These are phyloP conservation scores for Megalurothrips usitatus DNA, from an alignment of 2,888 invertebrate species.

Conservation along the genomic window DNA sequence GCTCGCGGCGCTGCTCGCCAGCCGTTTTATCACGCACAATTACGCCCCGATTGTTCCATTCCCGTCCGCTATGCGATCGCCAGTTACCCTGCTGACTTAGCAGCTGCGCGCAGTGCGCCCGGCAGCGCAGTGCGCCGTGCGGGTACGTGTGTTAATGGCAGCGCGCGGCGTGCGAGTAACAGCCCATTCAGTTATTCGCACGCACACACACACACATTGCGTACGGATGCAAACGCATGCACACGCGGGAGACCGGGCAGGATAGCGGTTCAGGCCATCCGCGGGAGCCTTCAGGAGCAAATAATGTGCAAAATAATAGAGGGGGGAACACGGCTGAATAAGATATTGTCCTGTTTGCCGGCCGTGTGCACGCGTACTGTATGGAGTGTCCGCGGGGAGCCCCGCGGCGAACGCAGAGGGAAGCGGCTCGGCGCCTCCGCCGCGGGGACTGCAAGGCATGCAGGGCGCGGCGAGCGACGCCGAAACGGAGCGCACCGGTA, in stretches of 20 bases:
- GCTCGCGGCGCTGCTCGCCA: background rate
- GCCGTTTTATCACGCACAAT: background rate
- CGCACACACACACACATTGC: constrained; percentile 3
- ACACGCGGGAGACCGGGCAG: background rate
- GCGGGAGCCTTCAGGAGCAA: background rate
- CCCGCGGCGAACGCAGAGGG: too few species aligned
- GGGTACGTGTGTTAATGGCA: constrained; percentile 4
- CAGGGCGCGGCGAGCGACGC: too few species aligned
- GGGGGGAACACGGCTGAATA: background rate
- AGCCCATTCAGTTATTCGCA: constrained; percentile 3
- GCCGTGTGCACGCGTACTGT: background rate
- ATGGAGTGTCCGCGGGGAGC: too few species aligned
- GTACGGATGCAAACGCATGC: background rate
- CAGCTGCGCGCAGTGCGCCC: background rate
- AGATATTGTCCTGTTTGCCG: background rate
- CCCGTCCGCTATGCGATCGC: background rate
- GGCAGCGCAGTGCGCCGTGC: background rate
- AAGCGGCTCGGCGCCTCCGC: too few species aligned
- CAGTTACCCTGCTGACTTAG: background rate
- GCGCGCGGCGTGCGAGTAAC: constrained; percentile 3
- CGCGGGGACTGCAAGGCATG: too few species aligned
- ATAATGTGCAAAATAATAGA: constrained; percentile 19
- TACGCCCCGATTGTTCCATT: background rate
- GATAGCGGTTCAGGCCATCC: background rate
- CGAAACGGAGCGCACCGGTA: too few species aligned